Evolutionary conservation across 2,888 invertebrate species (phyloP), one percentile per base, ranked within the genome.

Genomic region (Dorcus parallelipipedus): DNA sequence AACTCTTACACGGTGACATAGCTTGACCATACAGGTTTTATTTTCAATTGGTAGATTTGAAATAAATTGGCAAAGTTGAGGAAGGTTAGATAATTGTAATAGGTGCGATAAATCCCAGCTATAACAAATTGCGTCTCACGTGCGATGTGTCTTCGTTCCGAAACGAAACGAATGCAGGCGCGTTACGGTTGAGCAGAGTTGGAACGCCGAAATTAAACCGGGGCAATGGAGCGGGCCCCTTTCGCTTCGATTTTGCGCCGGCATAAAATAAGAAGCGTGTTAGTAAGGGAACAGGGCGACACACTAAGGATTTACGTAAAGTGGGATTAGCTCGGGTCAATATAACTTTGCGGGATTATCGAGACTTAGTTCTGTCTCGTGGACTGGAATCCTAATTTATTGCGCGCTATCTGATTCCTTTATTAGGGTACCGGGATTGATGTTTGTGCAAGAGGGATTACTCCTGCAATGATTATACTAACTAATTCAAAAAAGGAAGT

Each of bases 291-390:
- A 10, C 39, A 39, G 40, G 23, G 49, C 41, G 50, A 23, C 23
- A 9, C 10, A 20, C 14, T 33, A n/a, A 20, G 55, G 55, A 50
- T 49, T 43, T 41, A 49, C 38, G 49, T 47, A 52, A 59, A 56
- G 38, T 48, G 48, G 49, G 56, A 52, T 59, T 59, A 59, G 43
- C 42, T 38, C 45, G 67, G 70, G 72, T 73, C 71, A 72, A 73
- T 73, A 73, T 71, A 72, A 73, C 72, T 73, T 72, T 66, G 68
- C 64, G 64, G 65, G 71, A 73, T 73, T 73, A 73, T 70, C 71
- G 68, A 67, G 70, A 72, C 70, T 72, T 69, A 68, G 70, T 65
- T 69, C 66, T 67, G 69, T 70, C 67, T 69, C 62, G 63, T 63
- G 65, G 66, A 67, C 67, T 67, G 63, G 70, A 70, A 69, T 70